A percentile compares a stretch with the other conserved stretches of the same genome.
These are phyloP conservation scores for Lasioglossum malachurum DNA, from an alignment of 2,888 invertebrate species.

Conservation along the genomic window DNA sequence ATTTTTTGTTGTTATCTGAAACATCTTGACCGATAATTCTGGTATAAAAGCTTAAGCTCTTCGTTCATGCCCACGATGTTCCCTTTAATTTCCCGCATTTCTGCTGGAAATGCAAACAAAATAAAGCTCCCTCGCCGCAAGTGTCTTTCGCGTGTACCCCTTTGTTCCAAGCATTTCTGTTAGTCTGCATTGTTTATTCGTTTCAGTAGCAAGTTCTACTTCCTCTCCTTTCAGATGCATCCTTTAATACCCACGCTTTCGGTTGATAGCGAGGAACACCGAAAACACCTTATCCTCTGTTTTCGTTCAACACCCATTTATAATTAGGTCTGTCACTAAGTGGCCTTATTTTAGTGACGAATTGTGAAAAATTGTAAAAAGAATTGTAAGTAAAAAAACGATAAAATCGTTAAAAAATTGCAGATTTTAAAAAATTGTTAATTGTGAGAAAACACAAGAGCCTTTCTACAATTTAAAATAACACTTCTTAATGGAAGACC, in stretches of 20 bases:
- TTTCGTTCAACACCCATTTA: not conserved
- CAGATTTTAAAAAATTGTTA: too few relatives aligned
- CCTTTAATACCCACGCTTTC: conserved; percentile 6
- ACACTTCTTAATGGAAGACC: too few relatives aligned
- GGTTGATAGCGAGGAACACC: not conserved
- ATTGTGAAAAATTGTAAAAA: too few relatives aligned
- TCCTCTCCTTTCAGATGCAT: conserved; percentile 22
- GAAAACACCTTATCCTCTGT: not conserved
- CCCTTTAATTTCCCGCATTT: not conserved
- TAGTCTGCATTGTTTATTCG: conserved; percentile 32
- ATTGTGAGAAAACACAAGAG: too few relatives aligned
- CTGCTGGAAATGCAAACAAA: conserved; percentile 11
- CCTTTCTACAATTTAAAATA: too few relatives aligned
- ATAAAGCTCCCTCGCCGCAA: conserved; percentile 11
- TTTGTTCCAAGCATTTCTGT: conserved; percentile 22
- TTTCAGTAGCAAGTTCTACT: conserved; percentile 25
- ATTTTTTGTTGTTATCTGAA: not conserved
- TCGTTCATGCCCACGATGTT: not conserved
- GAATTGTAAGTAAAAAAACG: too few relatives aligned
- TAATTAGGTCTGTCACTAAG: too few relatives aligned
- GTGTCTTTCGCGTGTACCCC: not conserved
- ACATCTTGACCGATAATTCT: not conserved
- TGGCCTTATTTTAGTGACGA: too few relatives aligned
- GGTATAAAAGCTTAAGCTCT: not conserved
- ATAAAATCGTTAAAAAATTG: too few relatives aligned